Percentiles rank a stretch among this genome's conserved stretches.
Evolutionary conservation across 2,888 invertebrate species (phyloP).

Genomic region (Protodeltote pygarga): DNA sequence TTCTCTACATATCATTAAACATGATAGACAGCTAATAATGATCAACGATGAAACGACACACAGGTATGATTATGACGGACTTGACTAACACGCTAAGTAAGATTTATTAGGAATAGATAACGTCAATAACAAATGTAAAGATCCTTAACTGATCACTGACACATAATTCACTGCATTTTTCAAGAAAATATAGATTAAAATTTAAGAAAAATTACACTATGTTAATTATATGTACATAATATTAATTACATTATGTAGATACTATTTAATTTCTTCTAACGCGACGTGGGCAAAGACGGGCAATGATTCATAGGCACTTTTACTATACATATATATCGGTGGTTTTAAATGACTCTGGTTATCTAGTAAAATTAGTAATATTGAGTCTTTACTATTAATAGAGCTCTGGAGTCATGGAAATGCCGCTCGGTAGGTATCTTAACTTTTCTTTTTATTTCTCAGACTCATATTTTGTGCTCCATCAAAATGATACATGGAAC

Average conservation of each 20-base stretch:
- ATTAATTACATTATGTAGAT: too few species aligned
- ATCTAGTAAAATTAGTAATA: constrained; percentile 53
- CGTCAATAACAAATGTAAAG: constrained; percentile 30
- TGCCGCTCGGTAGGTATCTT: constrained; percentile 2
- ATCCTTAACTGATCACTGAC: constrained; percentile 23
- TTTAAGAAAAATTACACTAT: too few species aligned
- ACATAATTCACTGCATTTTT: constrained; percentile 25
- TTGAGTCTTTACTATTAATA: constrained; percentile 42
- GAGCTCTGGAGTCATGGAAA: constrained; percentile 37
- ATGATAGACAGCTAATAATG: constrained; percentile 23
- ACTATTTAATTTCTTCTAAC: constrained; percentile 47
- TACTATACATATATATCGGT: constrained; percentile 55
- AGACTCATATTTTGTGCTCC: too few species aligned
- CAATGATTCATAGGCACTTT: constrained; percentile 57
- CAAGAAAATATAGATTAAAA: constrained; percentile 40
- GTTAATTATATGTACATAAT: too few species aligned
- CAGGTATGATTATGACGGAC: constrained; percentile 22
- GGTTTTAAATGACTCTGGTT: constrained; percentile 46
- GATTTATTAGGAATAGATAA: constrained; percentile 22
- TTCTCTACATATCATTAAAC: constrained; percentile 29
- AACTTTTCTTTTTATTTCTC: constrained; percentile 4
- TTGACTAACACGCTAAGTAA: constrained; percentile 13
- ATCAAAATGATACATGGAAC: too few species aligned
- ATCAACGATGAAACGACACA: constrained; percentile 12
- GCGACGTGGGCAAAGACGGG: constrained; percentile 53